Evolutionary conservation across 2,888 invertebrate species (phyloP), one percentile per base, ranked within the genome.

Genomic region (Drosophila kuntzei): DNA sequence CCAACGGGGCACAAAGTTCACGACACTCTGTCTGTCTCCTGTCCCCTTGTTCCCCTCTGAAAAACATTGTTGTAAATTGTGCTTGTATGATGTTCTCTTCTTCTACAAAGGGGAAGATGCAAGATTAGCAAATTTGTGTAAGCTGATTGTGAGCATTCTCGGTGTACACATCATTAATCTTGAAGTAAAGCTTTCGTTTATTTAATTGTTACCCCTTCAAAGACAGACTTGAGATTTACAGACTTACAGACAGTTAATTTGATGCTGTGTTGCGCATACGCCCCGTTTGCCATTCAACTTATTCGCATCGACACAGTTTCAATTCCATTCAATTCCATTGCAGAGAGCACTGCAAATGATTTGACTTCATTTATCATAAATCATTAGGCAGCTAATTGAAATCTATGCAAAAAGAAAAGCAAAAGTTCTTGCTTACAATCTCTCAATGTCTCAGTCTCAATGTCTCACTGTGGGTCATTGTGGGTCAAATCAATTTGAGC

Each of bases 51-150:
- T 14, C 58, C 57, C 3, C 47, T 20, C 25, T 54, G 3, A 12
- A 32, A 32, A 54, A 57, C 36, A 59, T 44, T 63, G 57, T 65
- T 76, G 80, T 80, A 79, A 79, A 69, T 68, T 80, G 65, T 73
- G 80, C 66, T 83, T 79, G 81, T 69, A 72, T 86, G 84, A 86
- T 79, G 80, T 74, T 71, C 68, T 71, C 25, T 32, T 58, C 46
- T 27, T 27, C 25, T 44, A n/a, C n/a, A n/a, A n/a, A 22, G 20
- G 61, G 20, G 14, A 29, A 72, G 87, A 86, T 86, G 61, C 77
- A 62, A 79, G 87, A 83, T 87, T 79, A 75, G 62, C 55, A 77
- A 84, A 83, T 79, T 87, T 81, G 81, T 75, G 71, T 86, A 61
- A 46, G 70, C 64, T 63, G 85, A 77, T 80, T 85, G 80, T 78